Evolutionary conservation across 2,113 vertebrate species (phyloP).

Genomic region (Caracal caracal): DNA sequence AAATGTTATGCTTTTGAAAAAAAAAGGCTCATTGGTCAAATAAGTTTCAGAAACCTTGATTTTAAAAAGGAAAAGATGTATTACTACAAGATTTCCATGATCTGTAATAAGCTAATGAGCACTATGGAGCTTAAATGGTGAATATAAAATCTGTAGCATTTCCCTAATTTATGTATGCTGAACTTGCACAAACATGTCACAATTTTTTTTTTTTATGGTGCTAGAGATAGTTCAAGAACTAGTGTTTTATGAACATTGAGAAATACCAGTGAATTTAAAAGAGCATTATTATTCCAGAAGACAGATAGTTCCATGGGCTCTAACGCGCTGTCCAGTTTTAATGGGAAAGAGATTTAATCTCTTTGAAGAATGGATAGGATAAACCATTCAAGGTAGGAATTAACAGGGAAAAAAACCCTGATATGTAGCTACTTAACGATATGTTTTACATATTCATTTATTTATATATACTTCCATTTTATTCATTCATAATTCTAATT

Average conservation of each 20-base stretch:
- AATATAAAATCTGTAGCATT: background rate
- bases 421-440: background rate
- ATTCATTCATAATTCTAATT: background rate
- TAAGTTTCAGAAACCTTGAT: background rate
- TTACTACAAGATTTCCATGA: background rate
- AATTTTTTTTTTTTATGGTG: background rate
- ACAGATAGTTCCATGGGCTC: background rate
- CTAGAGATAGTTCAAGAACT: background rate
- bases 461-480: background rate
- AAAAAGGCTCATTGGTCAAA: background rate
- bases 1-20: slow-evolving; percentile 14
- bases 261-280: background rate
- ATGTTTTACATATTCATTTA: background rate
- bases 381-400: background rate
- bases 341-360: slow-evolving; percentile 28
- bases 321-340: background rate
- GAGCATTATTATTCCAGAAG: background rate
- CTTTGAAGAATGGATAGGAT: background rate
- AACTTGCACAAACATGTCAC: background rate
- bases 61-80: background rate
- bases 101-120: background rate
- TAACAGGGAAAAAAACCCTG: background rate
- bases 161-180: background rate
- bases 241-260: background rate
- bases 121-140: background rate